phyloP scores from a whole-genome alignment of 2,888 invertebrate genomes.

The Lobophora halterata region DNA sequence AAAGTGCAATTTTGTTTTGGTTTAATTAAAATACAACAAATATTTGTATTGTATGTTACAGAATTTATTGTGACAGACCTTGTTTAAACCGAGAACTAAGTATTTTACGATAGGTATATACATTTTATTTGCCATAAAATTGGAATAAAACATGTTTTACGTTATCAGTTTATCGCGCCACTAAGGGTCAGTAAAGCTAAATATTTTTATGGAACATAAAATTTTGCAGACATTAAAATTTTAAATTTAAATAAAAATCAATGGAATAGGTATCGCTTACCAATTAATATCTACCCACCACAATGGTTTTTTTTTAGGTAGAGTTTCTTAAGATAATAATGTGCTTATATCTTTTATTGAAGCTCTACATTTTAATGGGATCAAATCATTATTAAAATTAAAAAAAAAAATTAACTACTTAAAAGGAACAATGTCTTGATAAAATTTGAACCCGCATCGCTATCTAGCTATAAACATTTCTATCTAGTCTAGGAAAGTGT shows the following conservation, averaged over 20 bases:
- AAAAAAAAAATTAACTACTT: too few species aligned
- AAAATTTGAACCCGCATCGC: too few species aligned
- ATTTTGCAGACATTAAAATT: slow-evolving; percentile 17
- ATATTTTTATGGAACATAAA: slow-evolving; percentile 27
- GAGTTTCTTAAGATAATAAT: background rate
- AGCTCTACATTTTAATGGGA: too few species aligned
- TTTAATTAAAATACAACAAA: too few species aligned
- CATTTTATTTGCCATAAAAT: slow-evolving; percentile 29
- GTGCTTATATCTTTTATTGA: background rate
- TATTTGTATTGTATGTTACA: too few species aligned
- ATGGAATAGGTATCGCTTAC: slow-evolving; percentile 2
- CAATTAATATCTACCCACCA: slow-evolving; percentile 5
- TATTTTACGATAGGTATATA: slow-evolving; percentile 16
- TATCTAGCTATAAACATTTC: too few species aligned
- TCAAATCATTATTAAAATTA: too few species aligned
- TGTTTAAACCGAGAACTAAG: slow-evolving; percentile 7
- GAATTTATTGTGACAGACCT: too few species aligned
- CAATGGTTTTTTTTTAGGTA: background rate
- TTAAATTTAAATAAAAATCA: slow-evolving; percentile 13
- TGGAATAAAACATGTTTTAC: slow-evolving; percentile 28
- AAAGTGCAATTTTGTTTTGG: too few species aligned
- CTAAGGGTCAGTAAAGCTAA: slow-evolving; percentile 25
- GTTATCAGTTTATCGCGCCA: slow-evolving; percentile 29
- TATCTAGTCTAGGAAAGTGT: too few species aligned
- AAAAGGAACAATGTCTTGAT: too few species aligned